Conservation (phyloP, 1,140 invertebrate species). For the Archegozetes longisetosus region DNA sequence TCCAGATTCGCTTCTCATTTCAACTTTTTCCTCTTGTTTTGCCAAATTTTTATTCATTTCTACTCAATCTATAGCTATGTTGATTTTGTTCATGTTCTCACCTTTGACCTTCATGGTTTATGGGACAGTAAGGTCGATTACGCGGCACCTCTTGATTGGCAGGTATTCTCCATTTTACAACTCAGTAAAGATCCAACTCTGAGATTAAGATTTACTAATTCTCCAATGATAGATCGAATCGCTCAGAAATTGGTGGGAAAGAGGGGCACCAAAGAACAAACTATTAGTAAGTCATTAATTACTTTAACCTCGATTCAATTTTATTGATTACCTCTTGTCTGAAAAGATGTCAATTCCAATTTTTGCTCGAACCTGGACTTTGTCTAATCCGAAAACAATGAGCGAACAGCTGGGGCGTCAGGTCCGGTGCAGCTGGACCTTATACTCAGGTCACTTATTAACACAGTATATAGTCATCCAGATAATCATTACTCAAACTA, state of each 20-base stretch:
- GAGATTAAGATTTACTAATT: neutral
- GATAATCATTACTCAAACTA: too few species aligned
- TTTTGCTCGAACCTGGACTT: slow-evolving; percentile 9
- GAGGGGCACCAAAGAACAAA: slow-evolving; percentile 6
- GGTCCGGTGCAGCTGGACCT: slow-evolving; percentile 3
- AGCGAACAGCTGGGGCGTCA: neutral
- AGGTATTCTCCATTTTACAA: neutral
- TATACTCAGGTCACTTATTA: too few species aligned
- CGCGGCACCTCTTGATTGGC: slow-evolving; percentile 8
- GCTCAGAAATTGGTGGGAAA: slow-evolving; percentile 3
- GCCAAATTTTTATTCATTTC: too few species aligned
- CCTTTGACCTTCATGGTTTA: slow-evolving; percentile 5
- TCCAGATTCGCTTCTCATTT: too few species aligned
- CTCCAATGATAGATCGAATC: neutral
- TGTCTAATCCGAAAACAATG: neutral
- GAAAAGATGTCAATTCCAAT: slow-evolving; percentile 12
- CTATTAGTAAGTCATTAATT: neutral
- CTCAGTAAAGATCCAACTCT: neutral
- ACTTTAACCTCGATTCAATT: too few species aligned
- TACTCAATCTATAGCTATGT: slow-evolving; percentile 2
- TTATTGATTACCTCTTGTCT: too few species aligned
- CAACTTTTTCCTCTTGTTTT: too few species aligned
- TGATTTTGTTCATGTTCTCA: slow-evolving; percentile 13
- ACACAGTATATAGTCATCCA: too few species aligned
- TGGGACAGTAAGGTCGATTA: slow-evolving; percentile 7